Percentiles rank a stretch among this genome's conserved stretches.
Evolutionary conservation across 2,888 invertebrate species (phyloP).

Genomic region (Tipula confusa): DNA sequence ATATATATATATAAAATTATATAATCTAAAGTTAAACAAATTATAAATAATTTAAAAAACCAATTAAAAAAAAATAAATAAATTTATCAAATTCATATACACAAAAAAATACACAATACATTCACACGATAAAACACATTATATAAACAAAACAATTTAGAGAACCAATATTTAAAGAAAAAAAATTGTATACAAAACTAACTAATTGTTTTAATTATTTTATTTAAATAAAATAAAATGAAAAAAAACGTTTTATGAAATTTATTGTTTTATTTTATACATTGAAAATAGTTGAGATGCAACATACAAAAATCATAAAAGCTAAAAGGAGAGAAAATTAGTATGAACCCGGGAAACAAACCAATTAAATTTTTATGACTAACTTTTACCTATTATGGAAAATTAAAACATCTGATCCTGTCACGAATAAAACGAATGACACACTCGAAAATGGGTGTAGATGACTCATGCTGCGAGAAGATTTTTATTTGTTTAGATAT

Average conservation of each 20-base stretch:
- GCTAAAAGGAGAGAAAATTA: too few species aligned
- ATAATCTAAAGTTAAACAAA: neutral
- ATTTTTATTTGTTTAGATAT: too few species aligned
- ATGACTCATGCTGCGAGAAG: too few species aligned
- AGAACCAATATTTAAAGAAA: constrained; percentile 4
- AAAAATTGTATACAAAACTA: neutral
- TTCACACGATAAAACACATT: neutral
- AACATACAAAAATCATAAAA: too few species aligned
- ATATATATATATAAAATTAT: neutral
- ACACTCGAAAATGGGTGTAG: too few species aligned
- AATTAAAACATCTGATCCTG: too few species aligned
- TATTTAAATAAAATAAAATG: neutral
- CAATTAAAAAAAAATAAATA: neutral
- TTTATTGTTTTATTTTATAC: neutral
- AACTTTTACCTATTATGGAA: too few species aligned
- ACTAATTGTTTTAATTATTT: neutral
- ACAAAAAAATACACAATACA: neutral
- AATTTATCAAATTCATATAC: neutral
- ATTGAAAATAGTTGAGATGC: too few species aligned
- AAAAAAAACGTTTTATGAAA: neutral
- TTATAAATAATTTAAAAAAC: neutral
- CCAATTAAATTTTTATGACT: too few species aligned
- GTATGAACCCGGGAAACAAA: too few species aligned
- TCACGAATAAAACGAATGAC: too few species aligned
- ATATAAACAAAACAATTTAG: neutral